Conservation (phyloP, 2,113 vertebrate species). For the Elgaria multicarinata region DNA sequence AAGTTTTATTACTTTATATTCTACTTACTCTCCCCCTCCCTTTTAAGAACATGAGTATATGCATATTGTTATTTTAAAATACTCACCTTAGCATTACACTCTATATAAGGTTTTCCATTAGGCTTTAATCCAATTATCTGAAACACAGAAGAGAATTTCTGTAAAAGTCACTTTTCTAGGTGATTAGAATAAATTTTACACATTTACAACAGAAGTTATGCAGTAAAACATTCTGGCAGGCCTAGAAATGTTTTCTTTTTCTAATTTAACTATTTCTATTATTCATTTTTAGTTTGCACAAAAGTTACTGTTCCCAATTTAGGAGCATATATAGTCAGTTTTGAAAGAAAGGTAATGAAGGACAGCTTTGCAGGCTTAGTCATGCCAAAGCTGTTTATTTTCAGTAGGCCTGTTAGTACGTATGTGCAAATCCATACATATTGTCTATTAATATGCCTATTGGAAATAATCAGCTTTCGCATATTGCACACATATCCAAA, state of each 20-base stretch:
- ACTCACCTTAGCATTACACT: conserved; percentile 89
- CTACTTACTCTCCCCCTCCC: not conserved
- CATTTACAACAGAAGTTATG: not conserved
- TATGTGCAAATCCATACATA: not conserved
- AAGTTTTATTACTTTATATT: not conserved
- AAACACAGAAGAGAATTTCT: conserved; percentile 53
- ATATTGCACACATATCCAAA: not conserved
- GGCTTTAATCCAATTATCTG: conserved; percentile 95
- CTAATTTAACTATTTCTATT: not conserved
- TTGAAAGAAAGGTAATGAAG: not conserved
- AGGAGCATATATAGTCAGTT: not conserved
- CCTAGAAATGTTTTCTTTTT: not conserved
- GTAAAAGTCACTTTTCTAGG: not conserved
- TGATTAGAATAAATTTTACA: not conserved
- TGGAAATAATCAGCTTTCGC: not conserved
- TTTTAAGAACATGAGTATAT: conserved; percentile 25
- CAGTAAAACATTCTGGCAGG: not conserved
- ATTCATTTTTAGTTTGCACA: not conserved
- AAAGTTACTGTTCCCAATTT: not conserved
- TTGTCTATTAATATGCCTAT: not conserved
- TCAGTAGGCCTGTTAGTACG: not conserved
- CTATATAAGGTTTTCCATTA: conserved; percentile 84
- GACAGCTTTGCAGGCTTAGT: not conserved
- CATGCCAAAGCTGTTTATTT: not conserved
- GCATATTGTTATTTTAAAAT: conserved; percentile 43